Conservation (phyloP, 2,797 vertebrate species). For the Danio tinwini region DNA sequence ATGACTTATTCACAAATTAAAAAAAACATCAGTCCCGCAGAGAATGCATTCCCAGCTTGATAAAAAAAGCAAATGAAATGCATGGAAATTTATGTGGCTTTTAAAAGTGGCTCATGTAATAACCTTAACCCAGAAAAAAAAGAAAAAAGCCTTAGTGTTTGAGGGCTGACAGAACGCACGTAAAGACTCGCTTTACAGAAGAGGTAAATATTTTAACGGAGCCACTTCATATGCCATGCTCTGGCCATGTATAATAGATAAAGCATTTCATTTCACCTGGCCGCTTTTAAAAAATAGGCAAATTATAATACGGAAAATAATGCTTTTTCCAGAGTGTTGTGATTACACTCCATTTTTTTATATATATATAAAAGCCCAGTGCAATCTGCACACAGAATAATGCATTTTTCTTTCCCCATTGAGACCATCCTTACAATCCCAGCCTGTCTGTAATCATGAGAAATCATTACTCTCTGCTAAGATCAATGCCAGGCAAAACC, state of each 20-base stretch:
- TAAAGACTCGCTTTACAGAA: slow-evolving; percentile 37
- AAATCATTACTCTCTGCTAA: slow-evolving; percentile 46
- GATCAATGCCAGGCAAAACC: slow-evolving; percentile 50
- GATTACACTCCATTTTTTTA: slow-evolving; percentile 24
- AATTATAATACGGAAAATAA: slow-evolving; percentile 56
- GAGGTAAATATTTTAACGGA: slow-evolving; percentile 59
- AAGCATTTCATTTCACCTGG: slow-evolving; percentile 52
- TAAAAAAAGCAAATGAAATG: slow-evolving; percentile 22
- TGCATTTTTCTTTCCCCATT: slow-evolving; percentile 21
- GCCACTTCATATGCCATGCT: slow-evolving; percentile 28
- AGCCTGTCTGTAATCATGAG: slow-evolving; percentile 52
- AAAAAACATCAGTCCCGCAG: slow-evolving; percentile 32
- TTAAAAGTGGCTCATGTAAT: slow-evolving; percentile 28
- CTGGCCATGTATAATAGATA: slow-evolving; percentile 55
- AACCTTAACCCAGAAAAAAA: slow-evolving; percentile 13
- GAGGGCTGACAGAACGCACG: slow-evolving; percentile 35
- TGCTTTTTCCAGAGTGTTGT: slow-evolving; percentile 43
- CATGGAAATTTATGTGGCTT: slow-evolving; percentile 33
- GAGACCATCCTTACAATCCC: slow-evolving; percentile 41
- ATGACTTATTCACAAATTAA: slow-evolving; percentile 17
- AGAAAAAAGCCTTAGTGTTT: slow-evolving; percentile 26
- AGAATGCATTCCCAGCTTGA: slow-evolving; percentile 2
- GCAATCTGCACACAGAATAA: slow-evolving; percentile 3
- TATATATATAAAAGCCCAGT: slow-evolving; percentile 4
- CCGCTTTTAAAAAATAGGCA: slow-evolving; percentile 52